These are phyloP conservation scores for Hybos culiciformis DNA, from an alignment of 2,888 invertebrate genomes.

Conservation along the genomic window DNA sequence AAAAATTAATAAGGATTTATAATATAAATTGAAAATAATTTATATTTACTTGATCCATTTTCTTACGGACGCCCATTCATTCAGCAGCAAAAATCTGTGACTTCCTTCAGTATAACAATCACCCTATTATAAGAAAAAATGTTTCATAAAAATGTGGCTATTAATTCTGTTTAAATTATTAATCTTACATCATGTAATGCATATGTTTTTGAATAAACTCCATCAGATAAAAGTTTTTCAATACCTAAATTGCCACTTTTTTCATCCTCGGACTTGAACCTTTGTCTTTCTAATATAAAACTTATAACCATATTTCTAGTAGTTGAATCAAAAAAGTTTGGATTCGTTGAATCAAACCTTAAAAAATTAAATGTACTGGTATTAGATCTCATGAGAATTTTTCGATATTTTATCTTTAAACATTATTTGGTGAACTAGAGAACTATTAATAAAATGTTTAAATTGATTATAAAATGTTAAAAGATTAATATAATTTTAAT, in stretches of 20 bases:
- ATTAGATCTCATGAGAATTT: not conserved
- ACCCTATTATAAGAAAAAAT: conserved; percentile 35
- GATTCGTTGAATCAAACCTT: conserved; percentile 50
- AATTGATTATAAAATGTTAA: no score
- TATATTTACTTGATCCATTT: conserved; percentile 49
- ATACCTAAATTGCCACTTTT: conserved; percentile 43
- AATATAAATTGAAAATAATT: not conserved
- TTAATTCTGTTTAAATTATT: no score
- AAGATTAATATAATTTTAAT: no score
- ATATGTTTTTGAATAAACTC: conserved; percentile 55
- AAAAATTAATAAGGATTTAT: not conserved
- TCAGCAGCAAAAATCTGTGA: conserved; percentile 42
- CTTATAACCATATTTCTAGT: conserved; percentile 54
- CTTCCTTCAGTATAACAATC: conserved; percentile 37
- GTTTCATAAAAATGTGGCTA: not conserved
- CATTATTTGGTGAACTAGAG: not conserved
- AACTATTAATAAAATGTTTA: no score
- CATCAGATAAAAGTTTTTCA: conserved; percentile 48
- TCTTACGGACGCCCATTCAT: conserved; percentile 56
- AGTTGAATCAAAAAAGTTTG: conserved; percentile 53
- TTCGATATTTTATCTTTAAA: not conserved
- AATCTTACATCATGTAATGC: conserved; percentile 65
- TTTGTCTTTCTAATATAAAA: conserved; percentile 60
- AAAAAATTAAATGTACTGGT: conserved; percentile 9
- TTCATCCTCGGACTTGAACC: conserved; percentile 41